Evolutionary conservation across 2,888 invertebrate species (phyloP).

Genomic region (Parapristionchus giblindavisi): DNA sequence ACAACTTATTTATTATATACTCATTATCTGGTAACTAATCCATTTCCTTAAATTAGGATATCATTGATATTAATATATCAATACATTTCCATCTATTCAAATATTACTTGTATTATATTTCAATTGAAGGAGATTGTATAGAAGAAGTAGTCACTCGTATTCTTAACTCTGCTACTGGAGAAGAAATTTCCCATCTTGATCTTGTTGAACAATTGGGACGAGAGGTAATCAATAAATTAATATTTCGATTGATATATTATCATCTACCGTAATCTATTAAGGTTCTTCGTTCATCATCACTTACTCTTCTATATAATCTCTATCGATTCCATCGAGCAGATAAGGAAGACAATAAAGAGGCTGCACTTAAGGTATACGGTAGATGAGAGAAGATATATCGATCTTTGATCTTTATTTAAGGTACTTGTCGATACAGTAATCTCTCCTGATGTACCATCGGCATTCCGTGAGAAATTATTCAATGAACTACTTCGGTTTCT

Average conservation of each 20-base stretch:
- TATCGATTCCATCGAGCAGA: slow-evolving; percentile 34
- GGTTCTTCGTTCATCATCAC: slow-evolving; percentile 10
- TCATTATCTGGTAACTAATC: no score
- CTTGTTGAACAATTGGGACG: slow-evolving; percentile 29
- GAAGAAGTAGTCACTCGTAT: slow-evolving; percentile 7
- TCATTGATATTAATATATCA: no score
- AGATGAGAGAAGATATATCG: not conserved
- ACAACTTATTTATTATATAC: no score
- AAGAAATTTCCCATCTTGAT: slow-evolving; percentile 25
- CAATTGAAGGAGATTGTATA: slow-evolving; percentile 23
- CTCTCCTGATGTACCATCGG: slow-evolving; percentile 18
- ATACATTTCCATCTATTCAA: no score
- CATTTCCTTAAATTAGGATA: no score
- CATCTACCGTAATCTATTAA: not conserved
- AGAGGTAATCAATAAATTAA: not conserved
- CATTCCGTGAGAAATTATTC: slow-evolving; percentile 26
- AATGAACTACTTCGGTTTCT: slow-evolving; percentile 26
- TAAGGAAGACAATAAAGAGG: slow-evolving; percentile 7
- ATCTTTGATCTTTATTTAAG: not conserved
- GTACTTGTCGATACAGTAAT: slow-evolving; percentile 28
- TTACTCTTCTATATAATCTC: slow-evolving; percentile 35
- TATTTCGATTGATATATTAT: not conserved
- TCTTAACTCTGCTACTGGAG: slow-evolving; percentile 16
- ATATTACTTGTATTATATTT: no score
- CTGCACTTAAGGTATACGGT: slow-evolving; percentile 18